Conservation (phyloP, 1,140 invertebrate species). For the Diplogasteroides magnus region DNA sequence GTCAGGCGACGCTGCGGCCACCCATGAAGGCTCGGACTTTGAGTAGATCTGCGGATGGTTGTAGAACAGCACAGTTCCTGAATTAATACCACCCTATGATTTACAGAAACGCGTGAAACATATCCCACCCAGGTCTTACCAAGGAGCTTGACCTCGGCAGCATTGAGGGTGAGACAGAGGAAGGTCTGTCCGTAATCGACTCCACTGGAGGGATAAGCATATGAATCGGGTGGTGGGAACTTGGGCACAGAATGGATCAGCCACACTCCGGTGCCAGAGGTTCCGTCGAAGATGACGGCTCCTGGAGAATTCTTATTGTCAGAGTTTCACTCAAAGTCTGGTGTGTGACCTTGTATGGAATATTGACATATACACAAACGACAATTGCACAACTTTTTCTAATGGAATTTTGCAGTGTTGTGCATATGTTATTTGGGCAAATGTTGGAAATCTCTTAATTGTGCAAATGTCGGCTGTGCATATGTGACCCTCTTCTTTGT, state of each 20-base stretch:
- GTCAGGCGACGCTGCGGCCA: constrained; percentile 28
- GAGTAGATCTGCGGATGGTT: constrained; percentile 40
- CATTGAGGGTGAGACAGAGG: constrained; percentile 38
- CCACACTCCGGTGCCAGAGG: constrained; percentile 28
- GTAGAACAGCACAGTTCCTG: constrained; percentile 34
- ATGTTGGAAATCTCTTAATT: too few relatives aligned
- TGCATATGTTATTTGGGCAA: too few relatives aligned
- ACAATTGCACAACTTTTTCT: too few relatives aligned
- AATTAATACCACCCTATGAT: neutral
- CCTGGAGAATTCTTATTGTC: constrained; percentile 18
- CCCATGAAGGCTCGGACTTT: constrained; percentile 26
- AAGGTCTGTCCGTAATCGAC: constrained; percentile 36
- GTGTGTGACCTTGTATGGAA: too few relatives aligned
- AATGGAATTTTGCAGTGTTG: too few relatives aligned
- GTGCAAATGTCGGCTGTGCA: too few relatives aligned
- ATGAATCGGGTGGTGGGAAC: constrained; percentile 30
- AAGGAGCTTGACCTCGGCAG: constrained; percentile 23
- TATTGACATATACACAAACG: too few relatives aligned
- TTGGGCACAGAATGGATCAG: constrained; percentile 35
- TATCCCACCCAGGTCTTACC: constrained; percentile 11
- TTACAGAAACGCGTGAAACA: too few relatives aligned
- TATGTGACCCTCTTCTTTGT: too few relatives aligned
- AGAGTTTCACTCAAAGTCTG: too few relatives aligned
- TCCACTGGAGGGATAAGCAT: constrained; percentile 32
- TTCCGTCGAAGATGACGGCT: constrained; percentile 33